Conservation (phyloP, 2,888 invertebrate species). For the Trachelus troglodyta region DNA sequence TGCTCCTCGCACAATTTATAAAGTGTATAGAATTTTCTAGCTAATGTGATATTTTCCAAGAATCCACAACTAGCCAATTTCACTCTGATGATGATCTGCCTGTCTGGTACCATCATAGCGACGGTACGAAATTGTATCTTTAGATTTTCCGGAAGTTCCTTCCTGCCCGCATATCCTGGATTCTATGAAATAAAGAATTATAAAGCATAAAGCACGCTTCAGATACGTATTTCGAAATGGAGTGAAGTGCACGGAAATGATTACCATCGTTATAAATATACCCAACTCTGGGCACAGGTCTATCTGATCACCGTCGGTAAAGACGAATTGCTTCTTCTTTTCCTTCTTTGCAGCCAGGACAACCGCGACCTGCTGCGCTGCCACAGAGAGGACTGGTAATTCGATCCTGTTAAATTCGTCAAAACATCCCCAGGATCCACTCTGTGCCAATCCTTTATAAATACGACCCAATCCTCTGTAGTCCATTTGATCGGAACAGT, state of each 20-base stretch:
- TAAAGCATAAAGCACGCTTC: not conserved
- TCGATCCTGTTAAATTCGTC: slow-evolving; percentile 98
- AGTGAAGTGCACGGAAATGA: slow-evolving; percentile 1
- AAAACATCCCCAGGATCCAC: slow-evolving; percentile 98
- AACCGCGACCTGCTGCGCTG: slow-evolving; percentile 96
- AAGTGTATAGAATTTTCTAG: slow-evolving; percentile 95
- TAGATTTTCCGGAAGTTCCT: slow-evolving; percentile 95
- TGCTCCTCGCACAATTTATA: slow-evolving; percentile 98
- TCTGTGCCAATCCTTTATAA: slow-evolving; percentile 95
- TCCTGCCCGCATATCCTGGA: slow-evolving; percentile 96
- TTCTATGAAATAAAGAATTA: slow-evolving; percentile 73
- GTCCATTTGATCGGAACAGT: slow-evolving; percentile 99
- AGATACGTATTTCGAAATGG: not conserved
- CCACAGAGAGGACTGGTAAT: slow-evolving; percentile 92
- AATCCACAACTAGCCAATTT: slow-evolving; percentile 97
- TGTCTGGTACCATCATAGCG: slow-evolving; percentile 98
- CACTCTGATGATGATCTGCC: slow-evolving; percentile 96
- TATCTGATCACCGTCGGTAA: slow-evolving; percentile 94
- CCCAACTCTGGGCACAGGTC: slow-evolving; percentile 96
- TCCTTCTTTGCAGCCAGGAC: slow-evolving; percentile 94
- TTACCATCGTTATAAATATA: slow-evolving; percentile 96
- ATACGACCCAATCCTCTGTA: slow-evolving; percentile 95
- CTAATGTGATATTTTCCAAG: slow-evolving; percentile 92
- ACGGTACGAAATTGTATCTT: slow-evolving; percentile 98
- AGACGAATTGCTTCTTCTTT: slow-evolving; percentile 88